Evolutionary conservation across 2,797 vertebrate genomes (phyloP).

Genomic region (Ctenosaura bakeri): DNA sequence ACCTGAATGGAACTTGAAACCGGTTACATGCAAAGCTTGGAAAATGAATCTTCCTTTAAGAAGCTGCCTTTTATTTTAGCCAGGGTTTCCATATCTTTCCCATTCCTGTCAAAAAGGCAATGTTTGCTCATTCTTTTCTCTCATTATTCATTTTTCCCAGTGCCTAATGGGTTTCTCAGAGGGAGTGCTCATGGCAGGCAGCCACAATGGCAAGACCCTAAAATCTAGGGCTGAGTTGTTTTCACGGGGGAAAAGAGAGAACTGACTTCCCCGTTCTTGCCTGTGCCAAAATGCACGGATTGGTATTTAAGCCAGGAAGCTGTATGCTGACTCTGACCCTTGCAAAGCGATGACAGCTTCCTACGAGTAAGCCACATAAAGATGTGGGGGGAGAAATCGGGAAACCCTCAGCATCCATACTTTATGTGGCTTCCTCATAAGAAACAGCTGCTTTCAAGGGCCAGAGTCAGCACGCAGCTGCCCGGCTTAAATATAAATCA

Average conservation of each 20-base stretch:
- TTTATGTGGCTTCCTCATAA: too few relatives aligned
- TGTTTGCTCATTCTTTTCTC: too few relatives aligned
- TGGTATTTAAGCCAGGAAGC: conserved; percentile 55
- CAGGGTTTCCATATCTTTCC: too few relatives aligned
- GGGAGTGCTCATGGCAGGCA: conserved; percentile 46
- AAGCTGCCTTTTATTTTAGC: too few relatives aligned
- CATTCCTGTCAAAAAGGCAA: too few relatives aligned
- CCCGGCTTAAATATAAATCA: too few relatives aligned
- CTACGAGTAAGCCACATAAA: conserved; percentile 44
- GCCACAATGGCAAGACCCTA: conserved; percentile 47
- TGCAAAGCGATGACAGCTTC: conserved; percentile 58
- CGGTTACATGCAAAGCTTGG: too few relatives aligned
- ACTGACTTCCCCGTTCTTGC: conserved; percentile 44
- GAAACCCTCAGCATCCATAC: conserved; percentile 36
- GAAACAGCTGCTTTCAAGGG: too few relatives aligned
- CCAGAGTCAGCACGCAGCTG: too few relatives aligned
- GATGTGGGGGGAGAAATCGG: too few relatives aligned
- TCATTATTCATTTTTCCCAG: conserved; percentile 29
- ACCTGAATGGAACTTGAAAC: neutral
- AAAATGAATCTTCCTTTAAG: too few relatives aligned
- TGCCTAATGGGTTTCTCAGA: conserved; percentile 64
- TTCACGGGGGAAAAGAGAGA: conserved; percentile 1
- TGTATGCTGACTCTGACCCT: conserved; percentile 59
- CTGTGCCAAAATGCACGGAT: conserved; percentile 39
- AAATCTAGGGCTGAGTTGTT: conserved; percentile 53